Evolutionary conservation across 2,888 invertebrate species (phyloP).

Genomic region (Parnassius apollo): DNA sequence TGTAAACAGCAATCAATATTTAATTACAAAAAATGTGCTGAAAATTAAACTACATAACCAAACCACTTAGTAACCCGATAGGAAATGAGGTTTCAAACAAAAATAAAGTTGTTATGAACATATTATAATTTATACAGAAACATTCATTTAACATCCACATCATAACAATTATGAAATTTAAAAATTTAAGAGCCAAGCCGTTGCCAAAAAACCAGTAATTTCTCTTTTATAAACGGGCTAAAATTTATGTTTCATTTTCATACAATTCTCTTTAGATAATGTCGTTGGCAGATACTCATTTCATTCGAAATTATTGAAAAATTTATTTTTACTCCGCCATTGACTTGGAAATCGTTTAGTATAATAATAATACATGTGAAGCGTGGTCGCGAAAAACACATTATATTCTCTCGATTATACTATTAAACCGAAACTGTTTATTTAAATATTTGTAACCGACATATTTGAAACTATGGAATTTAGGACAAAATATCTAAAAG

Average conservation of each 20-base stretch:
- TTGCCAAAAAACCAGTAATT: conserved; percentile 19
- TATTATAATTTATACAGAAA: background rate
- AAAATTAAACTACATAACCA: background rate
- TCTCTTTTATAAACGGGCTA: conserved; percentile 6
- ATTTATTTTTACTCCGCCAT: background rate
- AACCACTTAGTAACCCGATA: background rate
- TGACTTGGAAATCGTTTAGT: background rate
- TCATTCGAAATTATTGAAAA: conserved; percentile 4
- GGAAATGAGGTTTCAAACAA: no score
- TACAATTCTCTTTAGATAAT: conserved; percentile 9
- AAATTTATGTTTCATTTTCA: conserved; percentile 13
- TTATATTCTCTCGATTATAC: no score
- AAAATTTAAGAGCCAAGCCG: conserved; percentile 10
- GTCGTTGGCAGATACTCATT: conserved; percentile 14
- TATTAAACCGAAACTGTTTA: no score
- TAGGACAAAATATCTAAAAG: no score
- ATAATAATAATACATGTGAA: background rate
- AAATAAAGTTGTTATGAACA: background rate
- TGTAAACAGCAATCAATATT: no score
- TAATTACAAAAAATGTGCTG: no score
- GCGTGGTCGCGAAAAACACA: background rate
- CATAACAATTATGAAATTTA: conserved; percentile 18
- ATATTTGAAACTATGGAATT: no score
- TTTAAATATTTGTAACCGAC: no score
- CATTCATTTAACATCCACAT: background rate